A percentile compares a stretch with the other conserved stretches of the same genome.
These are phyloP conservation scores for Frankliniella fusca DNA, from an alignment of 2,888 invertebrate species.

Conservation along the genomic window DNA sequence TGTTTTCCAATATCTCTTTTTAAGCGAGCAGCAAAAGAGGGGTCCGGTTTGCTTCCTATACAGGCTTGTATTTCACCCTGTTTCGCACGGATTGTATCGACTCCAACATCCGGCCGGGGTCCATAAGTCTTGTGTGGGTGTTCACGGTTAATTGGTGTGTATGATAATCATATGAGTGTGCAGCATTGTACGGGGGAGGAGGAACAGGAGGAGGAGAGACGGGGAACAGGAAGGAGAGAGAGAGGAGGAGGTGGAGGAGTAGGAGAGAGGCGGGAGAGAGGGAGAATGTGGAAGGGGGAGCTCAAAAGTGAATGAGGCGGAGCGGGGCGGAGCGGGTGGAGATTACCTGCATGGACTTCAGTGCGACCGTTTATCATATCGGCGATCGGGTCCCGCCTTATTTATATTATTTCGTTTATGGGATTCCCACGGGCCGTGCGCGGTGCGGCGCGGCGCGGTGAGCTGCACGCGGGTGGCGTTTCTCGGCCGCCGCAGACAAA, in stretches of 20 bases:
- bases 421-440: not conserved
- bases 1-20: too few relatives aligned
- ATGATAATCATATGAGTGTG: constrained; percentile 24
- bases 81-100: constrained; percentile 18
- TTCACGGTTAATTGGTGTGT: constrained; percentile 24
- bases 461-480: too few relatives aligned
- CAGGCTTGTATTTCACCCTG: constrained; percentile 19
- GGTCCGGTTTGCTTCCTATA: not conserved
- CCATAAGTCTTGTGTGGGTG: constrained; percentile 21
- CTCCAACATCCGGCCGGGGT: constrained; percentile 9
- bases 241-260: not conserved
- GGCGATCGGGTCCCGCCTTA: constrained; percentile 9
- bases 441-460: too few relatives aligned
- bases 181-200: not conserved
- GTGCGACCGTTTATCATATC: constrained; percentile 21
- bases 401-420: constrained; percentile 8
- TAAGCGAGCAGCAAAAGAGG: too few relatives aligned
- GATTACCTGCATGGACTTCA: constrained; percentile 2
- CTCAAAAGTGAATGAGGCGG: not conserved
- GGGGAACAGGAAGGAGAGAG: not conserved
- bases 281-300: not conserved
- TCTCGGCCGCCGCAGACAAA: too few relatives aligned
- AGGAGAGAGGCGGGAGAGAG: not conserved
- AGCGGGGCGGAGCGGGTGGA: not conserved
- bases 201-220: not conserved